These are phyloP conservation scores for Aulostomus chinensis DNA, from an alignment of 2,797 vertebrate species.

Conservation along the genomic window DNA sequence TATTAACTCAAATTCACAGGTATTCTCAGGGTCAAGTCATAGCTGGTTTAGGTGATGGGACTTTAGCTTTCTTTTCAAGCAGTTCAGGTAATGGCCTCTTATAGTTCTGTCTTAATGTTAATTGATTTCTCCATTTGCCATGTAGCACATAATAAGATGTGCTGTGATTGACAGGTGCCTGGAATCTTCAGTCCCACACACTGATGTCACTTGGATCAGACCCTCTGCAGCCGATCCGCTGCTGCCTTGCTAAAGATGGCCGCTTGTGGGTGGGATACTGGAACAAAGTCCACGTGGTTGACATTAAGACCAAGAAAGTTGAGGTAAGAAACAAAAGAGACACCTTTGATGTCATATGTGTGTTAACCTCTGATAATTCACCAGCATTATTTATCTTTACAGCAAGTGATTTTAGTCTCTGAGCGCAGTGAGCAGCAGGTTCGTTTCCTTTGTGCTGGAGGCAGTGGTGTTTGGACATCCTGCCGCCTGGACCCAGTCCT, in stretches of 20 bases:
- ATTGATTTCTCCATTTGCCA: neutral
- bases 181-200: slow-evolving; percentile 76
- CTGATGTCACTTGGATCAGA: slow-evolving; percentile 68
- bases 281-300: slow-evolving; percentile 81
- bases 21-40: slow-evolving; percentile 78
- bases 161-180: slow-evolving; percentile 64
- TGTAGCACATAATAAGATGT: neutral
- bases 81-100: slow-evolving; percentile 63
- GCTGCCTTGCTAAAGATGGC: slow-evolving; percentile 76
- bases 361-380: neutral
- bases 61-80: slow-evolving; percentile 82
- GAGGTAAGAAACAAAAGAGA: slow-evolving; percentile 62
- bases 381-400: slow-evolving; percentile 3
- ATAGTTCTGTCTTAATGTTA: neutral
- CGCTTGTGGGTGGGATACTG: slow-evolving; percentile 84
- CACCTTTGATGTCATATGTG: too few species aligned
- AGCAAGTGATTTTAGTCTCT: slow-evolving; percentile 80
- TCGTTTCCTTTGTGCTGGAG: slow-evolving; percentile 80
- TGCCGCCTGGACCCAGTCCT: slow-evolving; percentile 80
- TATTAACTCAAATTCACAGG: slow-evolving; percentile 61
- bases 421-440: slow-evolving; percentile 83
- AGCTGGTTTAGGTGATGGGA: slow-evolving; percentile 83
- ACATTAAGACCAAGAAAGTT: slow-evolving; percentile 66
- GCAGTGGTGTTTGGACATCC: slow-evolving; percentile 81
- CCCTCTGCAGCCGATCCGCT: slow-evolving; percentile 83